A percentile compares a stretch with the other conserved stretches of the same genome.
phyloP scores from a whole-genome alignment of 2,797 vertebrate genomes.

The Crocidura indochinensis region DNA sequence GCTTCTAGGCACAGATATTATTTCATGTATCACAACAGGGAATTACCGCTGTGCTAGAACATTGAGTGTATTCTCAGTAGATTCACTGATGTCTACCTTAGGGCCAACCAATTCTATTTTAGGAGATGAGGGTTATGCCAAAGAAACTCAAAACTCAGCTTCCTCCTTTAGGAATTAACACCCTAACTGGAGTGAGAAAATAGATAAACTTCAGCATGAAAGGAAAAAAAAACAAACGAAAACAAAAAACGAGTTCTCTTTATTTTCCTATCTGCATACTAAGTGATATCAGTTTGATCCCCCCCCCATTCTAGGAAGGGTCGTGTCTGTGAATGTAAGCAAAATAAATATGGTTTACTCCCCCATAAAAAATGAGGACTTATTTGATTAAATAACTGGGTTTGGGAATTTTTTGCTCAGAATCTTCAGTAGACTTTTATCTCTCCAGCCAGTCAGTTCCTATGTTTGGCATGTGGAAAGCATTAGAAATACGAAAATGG shows the following conservation, averaged over 20 bases:
- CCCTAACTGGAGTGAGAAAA: background rate
- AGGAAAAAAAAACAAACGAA: background rate
- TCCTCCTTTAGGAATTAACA: background rate
- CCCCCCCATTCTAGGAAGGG: background rate
- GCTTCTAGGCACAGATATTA: slow-evolving; percentile 48
- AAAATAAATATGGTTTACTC: slow-evolving; percentile 33
- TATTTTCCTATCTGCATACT: background rate
- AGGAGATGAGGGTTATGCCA: slow-evolving; percentile 19
- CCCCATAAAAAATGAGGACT: background rate
- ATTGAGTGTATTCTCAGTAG: slow-evolving; percentile 21
- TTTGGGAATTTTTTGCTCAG: slow-evolving; percentile 9
- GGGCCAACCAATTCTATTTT: slow-evolving; percentile 17
- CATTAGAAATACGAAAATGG: background rate
- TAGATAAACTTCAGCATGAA: background rate
- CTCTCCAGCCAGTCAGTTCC: background rate
- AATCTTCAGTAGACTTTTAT: background rate
- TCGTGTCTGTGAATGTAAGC: background rate
- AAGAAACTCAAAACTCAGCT: slow-evolving; percentile 21
- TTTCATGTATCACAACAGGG: slow-evolving; percentile 29
- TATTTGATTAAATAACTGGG: background rate
- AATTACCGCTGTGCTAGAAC: background rate
- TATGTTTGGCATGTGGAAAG: background rate
- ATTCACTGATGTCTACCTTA: background rate
- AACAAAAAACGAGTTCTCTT: background rate
- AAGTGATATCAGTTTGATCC: background rate